phyloP scores from a whole-genome alignment of 2,113 vertebrate genomes.

The cattle (Bos taurus) region DNA sequence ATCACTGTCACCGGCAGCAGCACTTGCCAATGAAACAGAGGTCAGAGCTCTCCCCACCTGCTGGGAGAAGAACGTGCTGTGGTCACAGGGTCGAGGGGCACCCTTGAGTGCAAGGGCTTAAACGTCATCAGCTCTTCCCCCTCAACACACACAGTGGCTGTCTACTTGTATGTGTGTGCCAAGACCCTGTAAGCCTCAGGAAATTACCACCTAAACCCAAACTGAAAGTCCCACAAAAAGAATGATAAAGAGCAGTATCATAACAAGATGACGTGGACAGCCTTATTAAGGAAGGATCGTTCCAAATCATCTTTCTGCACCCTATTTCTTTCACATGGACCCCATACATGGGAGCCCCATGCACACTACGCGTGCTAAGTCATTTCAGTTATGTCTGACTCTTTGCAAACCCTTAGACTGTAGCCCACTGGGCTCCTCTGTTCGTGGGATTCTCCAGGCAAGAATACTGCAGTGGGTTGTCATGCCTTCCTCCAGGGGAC shows the following conservation, averaged over 20 bases:
- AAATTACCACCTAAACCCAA: not conserved
- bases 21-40: not conserved
- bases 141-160: not conserved
- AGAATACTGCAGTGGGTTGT: not conserved
- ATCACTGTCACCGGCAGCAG: slow-evolving; percentile 19
- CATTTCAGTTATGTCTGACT: not conserved
- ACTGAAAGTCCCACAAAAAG: not conserved
- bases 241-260: not conserved
- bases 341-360: not conserved
- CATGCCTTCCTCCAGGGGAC: not conserved
- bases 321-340: not conserved
- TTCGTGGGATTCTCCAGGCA: not conserved
- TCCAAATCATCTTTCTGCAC: not conserved
- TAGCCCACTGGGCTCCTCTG: not conserved
- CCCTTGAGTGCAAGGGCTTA: not conserved
- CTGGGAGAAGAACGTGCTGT: not conserved
- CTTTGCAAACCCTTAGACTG: not conserved
- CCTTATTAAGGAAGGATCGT: not conserved
- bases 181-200: not conserved
- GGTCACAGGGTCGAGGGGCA: not conserved
- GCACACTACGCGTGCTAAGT: not conserved
- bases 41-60: slow-evolving; percentile 37
- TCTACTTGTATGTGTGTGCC: not conserved
- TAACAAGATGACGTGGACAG: not conserved
- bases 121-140: slow-evolving; percentile 33